Base-by-base conservation (phyloP, 2,113 vertebrate genomes). In the Lophotis ruficrista region DNA sequence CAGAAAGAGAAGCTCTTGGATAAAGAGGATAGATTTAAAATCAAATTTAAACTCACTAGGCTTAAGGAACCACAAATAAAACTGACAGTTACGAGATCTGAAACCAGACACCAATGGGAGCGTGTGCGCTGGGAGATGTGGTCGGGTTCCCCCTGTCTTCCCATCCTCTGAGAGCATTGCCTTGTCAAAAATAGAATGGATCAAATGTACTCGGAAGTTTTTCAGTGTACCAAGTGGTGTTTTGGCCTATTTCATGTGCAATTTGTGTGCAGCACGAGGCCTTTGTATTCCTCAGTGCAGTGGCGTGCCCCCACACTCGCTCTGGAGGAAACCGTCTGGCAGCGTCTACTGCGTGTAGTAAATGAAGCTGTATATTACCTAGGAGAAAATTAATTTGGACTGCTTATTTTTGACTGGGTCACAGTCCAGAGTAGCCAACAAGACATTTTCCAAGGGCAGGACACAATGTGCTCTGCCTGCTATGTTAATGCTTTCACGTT, bases 381-480 rank as follows among this genome's bases (percentile, higher is more conserved):
- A 43, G 53, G 66, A 88, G n/a, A 72, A 83, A 93, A 90, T 89
- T 77, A 14, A 30, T 90, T 88, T 93, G 79, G 54, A 45, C 68
- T 70, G 75, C 85, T 94, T 64, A 47, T 73, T 93, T 93, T 90
- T 83, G 62, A 43, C 85, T 38, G 78, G 89, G 78, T 93, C 84
- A 79, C 87, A 93, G 71, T 90, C 88, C 79, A 48, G 80, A 87
- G 78, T 90, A 83, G 82, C 58, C 94, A 84, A 69, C 51, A 50
- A 94, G 86, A 76, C 37, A 28, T 89, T 79, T 16, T 2, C 76
- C 96, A 96, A 90, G 89, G 87, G 71, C 93, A 94, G 91, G 51
- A 94, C 94, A 68, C 65, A 62, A 87, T 84, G 95, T 97, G 77
- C 87, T 81, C 72, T 95, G 80, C 83, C 65, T 92, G 88, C 77